Evolutionary conservation across 2,113 vertebrate genomes (phyloP), one percentile per base, ranked within the genome.

Genomic region (Ancistrus triradiatus): DNA sequence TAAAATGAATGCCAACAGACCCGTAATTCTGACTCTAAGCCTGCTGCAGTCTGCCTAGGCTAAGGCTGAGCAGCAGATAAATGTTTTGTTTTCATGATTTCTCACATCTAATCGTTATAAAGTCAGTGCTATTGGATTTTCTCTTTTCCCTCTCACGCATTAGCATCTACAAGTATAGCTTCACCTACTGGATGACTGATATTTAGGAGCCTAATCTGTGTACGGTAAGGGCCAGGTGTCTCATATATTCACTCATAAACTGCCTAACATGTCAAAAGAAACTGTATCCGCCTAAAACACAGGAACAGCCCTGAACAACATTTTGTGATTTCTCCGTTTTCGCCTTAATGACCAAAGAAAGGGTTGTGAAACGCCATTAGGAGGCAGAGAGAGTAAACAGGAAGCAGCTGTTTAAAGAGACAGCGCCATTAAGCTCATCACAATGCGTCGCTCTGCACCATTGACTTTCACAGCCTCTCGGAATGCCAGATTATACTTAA

Each of bases 401-500:
- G 63, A 68, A 77, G 66, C 80, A 81, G 76, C 76, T 82, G 78
- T 74, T 71, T 70, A 66, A 81, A 73, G 76, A 67, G 53, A 35
- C 58, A 52, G 72, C 72, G 80, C 79, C 80, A 86, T 85, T 80
- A 80, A 79, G 82, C 81, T 63, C 68, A 47, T 72, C 51, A 60
- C 72, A 76, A 69, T 81, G 83, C 77, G 79, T 65, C 59, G 73
- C 63, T 78, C 65, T 77, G 76, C 70, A 70, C 77, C 78, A 82
- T 75, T 84, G 79, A 62, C 59, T 73, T 86, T 83, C 78, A 88
- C 77, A 59, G 80, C 31, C 1, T 52, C 48, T 78, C 77, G 81
- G 81, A 84, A 81, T 73, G 74, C 79, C 73, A 80, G 74, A 79
- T 87, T 85, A 81, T 80, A 80, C 82, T 81, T 74, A 84, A 79